Conservation (phyloP, 2,888 invertebrate genomes). For the Drosophila atroscutellata region DNA sequence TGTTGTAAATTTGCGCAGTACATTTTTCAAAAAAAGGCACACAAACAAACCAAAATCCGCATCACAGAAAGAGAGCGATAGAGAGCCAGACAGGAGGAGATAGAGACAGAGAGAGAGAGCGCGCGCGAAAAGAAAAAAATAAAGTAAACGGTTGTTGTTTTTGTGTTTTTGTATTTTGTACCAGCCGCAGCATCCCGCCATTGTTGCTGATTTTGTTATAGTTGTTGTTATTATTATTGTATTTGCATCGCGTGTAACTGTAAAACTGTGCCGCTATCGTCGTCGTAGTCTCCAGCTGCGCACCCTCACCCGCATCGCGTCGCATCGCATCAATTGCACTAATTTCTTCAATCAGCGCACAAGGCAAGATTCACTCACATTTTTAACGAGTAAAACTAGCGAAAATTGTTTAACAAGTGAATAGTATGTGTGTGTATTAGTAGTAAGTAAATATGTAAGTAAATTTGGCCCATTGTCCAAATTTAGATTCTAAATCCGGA, state of each 20-base stretch:
- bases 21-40: slow-evolving; percentile 39
- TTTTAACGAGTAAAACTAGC: slow-evolving; percentile 75
- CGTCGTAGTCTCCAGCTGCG: slow-evolving; percentile 37
- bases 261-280: slow-evolving; percentile 65
- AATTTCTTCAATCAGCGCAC: slow-evolving; percentile 77
- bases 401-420: slow-evolving; percentile 73
- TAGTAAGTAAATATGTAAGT: slow-evolving; percentile 18
- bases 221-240: slow-evolving; percentile 21
- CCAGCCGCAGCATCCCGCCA: slow-evolving; percentile 64
- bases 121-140: slow-evolving; percentile 38
- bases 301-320: slow-evolving; percentile 51
- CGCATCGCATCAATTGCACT: slow-evolving; percentile 73
- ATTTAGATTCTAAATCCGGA: slow-evolving; percentile 62
- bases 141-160: slow-evolving; percentile 59
- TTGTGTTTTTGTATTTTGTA: slow-evolving; percentile 44
- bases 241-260: slow-evolving; percentile 74
- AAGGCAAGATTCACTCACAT: slow-evolving; percentile 65
- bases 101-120: slow-evolving; percentile 28
- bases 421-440: slow-evolving; percentile 32
- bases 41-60: slow-evolving; percentile 28
- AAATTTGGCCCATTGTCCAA: slow-evolving; percentile 60
- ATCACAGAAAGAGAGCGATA: slow-evolving; percentile 28
- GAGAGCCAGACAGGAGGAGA: slow-evolving; percentile 29
- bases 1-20: slow-evolving; percentile 70
- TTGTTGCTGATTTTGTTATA: slow-evolving; percentile 51